Evolutionary conservation across 2,113 vertebrate species (phyloP), one percentile per base, ranked within the genome.

Genomic region (Acanthochromis polyacanthus): DNA sequence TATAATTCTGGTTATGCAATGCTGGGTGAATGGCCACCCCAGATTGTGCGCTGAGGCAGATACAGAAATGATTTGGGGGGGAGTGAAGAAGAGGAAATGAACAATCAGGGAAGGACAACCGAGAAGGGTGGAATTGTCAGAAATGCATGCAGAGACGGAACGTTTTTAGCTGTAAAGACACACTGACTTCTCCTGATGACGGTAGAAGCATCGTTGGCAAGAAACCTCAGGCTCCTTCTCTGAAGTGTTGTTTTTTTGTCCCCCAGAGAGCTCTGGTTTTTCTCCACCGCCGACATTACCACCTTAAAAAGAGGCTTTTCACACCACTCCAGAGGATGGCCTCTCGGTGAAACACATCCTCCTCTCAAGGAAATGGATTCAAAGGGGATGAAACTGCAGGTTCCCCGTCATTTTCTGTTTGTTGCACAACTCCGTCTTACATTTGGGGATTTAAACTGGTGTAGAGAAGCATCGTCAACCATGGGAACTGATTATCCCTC

Each of bases 1-100:
- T 91, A 88, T 92, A 89, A 91, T 87, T 88, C 73, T 72, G 74
- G 87, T 94, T 93, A 92, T 85, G 92, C 89, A 93, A 93, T 86
- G 68, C 56, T 61, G 71, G 69, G 75, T 86, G 90, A 92, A 90
- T 84, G 78, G 87, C 74, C 73, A 78, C 88, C 84, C 82, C 30
- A 48, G 75, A 86, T 83, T 89, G 88, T 92, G 77, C 74, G 16
- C 71, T 83, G 86, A 89, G 73, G 87, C 75, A 80, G 83, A 85
- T 83, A 76, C 25, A 32, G 79, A 70, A 28, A 23, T n/a, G 66
- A 36, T 36, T 36, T 36, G 12, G 22, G 23, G 53, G 32, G 36
- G 83, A 14, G 17, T 19, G 61, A 65, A 32, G 69, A 76, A 43
- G 72, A 73, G 62, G 63, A 72, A 70, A 17, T 60, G 56, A 66